Base-by-base conservation (phyloP, 2,113 vertebrate species). In the Tachysurus fulvidraco region DNA sequence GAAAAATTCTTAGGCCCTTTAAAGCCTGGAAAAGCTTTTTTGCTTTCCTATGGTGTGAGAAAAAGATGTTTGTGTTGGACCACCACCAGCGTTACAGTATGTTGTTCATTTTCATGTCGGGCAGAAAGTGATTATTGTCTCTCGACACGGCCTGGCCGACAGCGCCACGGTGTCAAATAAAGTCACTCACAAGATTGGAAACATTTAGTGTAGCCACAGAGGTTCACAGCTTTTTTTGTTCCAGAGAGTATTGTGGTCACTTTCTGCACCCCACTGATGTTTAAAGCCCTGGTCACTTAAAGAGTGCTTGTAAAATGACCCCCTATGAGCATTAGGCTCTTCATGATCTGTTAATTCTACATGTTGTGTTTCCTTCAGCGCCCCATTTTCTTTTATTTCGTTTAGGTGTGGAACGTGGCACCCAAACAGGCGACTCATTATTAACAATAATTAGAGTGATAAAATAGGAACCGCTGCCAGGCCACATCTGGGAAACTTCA, bases 281-380 rank as follows among this genome's bases (percentile, higher is more conserved):
- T 95, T 95, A 92, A 94, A 92, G 93, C 93, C 92, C 91, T 82
- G 89, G 91, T 93, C 92, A 93, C 94, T 96, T 94, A 94, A 94
- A 92, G 91, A 85, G 73, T 25, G 36, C 93, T 93, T 93, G 93
- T 95, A 95, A 95, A 95, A 93, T 86, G 89, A 88, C 89, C 92
- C 93, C 93, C 93, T 91, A 92, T 93, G 92, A 86, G 93, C 86
- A 92, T 85, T 85, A 85, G 91, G 84, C 88, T 92, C 93, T 94
- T 93, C 91, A 90, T 93, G 92, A 94, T 93, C 90, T 91, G 88
- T 91, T 88, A 79, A 88, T 88, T 88, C 89, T 91, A 83, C 90
- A 90, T 90, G 83, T 87, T 89, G 77, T 88, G 50, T 85, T 83
- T 84, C 74, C 65, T 71, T 82, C 36, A 30, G 12, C 67, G 46